Percentiles rank a stretch among this genome's conserved stretches.
phyloP scores from a whole-genome alignment of 2,797 vertebrate genomes.

The Pseudocheirus occidentalis region DNA sequence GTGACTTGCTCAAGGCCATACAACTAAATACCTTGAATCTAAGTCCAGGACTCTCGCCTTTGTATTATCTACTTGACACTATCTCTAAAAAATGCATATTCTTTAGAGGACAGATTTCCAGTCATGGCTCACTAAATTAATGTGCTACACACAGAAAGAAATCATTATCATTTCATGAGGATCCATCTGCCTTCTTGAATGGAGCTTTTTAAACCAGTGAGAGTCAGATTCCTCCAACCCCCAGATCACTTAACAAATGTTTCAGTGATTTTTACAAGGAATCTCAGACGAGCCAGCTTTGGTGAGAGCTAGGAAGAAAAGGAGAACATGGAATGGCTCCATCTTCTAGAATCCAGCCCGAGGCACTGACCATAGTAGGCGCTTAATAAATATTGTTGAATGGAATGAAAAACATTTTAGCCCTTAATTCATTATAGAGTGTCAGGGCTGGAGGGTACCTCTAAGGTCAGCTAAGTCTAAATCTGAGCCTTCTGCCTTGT shows the following conservation, averaged over 20 bases:
- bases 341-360: neutral
- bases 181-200: conserved; percentile 85
- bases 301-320: conserved; percentile 63
- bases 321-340: conserved; percentile 48
- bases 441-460: neutral
- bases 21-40: neutral
- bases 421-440: neutral
- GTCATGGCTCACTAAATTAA: neutral
- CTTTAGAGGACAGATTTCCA: conserved; percentile 42
- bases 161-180: conserved; percentile 87
- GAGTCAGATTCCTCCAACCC: conserved; percentile 85
- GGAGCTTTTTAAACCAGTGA: conserved; percentile 84
- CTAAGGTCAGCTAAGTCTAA: neutral
- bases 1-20: neutral
- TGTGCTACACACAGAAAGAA: conserved; percentile 81
- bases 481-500: neutral
- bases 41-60: neutral
- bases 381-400: neutral
- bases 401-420: neutral
- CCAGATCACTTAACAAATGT: conserved; percentile 80
- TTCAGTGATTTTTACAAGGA: conserved; percentile 70
- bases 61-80: neutral
- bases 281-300: conserved; percentile 60
- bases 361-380: neutral
- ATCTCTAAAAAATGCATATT: neutral